Evolutionary conservation across 2,888 invertebrate species (phyloP), one percentile per base, ranked within the genome.

Genomic region (Lydus trimaculatus): DNA sequence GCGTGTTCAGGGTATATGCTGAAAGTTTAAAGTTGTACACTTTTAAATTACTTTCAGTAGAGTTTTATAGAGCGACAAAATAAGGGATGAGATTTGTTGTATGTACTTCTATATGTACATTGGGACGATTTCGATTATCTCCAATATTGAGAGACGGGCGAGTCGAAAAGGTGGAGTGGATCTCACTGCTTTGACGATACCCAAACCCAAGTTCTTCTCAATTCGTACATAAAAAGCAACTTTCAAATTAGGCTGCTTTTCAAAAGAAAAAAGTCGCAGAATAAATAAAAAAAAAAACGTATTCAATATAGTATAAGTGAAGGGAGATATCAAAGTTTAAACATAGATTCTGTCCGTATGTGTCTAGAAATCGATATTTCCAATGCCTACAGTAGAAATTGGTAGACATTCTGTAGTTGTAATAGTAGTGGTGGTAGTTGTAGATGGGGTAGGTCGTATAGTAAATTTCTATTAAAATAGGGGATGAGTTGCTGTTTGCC

Each of bases 401-500:
- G 36, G 52, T 58, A 28, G 58, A 64, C 64, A 39, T 65, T 65
- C 43, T 31, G 39, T 59, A n/a, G 28, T 28, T 7, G 68, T 31
- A 65, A 68, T 68, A 62, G 39, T 13, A 15, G 39, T 39, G 39
- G 39, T 13, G 36, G 7, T 36, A 28, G 36, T 33, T 11, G 36
- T 36, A 9, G 43, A 13, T 48, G 17, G 15, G 56, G 56, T 28
- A 28, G 56, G 0, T 56, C 13, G 56, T 13, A 15, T 28, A 56
- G 56, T 28, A 56, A 61, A 69, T 69, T 66, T 69, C 63, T 25
- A 60, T 65, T 61, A 61, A 58, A 58, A 43, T 43, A 43, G 59
- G 64, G 65, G 59, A 25, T 58, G 62, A 59, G 62, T 64, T 65
- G 63, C 31, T 69, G 66, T 66, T 69, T 69, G 69, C 63, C 63